Conservation (phyloP, 2,888 invertebrate species). For the Lasioglossum malachurum region DNA sequence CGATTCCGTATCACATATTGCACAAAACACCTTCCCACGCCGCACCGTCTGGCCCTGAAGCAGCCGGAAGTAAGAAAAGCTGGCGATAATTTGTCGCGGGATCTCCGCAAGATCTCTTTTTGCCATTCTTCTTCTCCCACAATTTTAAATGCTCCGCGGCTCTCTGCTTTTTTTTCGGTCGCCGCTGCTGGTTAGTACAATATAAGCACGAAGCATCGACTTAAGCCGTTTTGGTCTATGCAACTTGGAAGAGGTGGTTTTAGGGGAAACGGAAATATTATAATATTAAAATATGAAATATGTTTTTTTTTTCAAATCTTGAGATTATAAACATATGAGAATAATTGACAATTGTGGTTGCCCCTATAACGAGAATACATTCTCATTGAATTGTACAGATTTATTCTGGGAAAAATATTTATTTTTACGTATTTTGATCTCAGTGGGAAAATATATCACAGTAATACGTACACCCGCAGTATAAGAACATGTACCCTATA, state of each 20-base stretch:
- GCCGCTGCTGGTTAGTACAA: slow-evolving; percentile 48
- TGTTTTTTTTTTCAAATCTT: too few relatives aligned
- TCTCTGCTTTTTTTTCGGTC: slow-evolving; percentile 33
- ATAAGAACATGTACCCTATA: too few relatives aligned
- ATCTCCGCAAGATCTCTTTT: slow-evolving; percentile 33
- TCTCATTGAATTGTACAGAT: too few relatives aligned
- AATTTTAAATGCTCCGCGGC: slow-evolving; percentile 56
- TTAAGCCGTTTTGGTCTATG: slow-evolving; percentile 45
- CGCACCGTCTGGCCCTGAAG: slow-evolving; percentile 22
- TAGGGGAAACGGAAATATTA: slow-evolving; percentile 10
- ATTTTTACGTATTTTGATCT: too few relatives aligned
- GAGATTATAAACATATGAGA: too few relatives aligned
- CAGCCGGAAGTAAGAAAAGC: slow-evolving; percentile 40
- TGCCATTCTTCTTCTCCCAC: slow-evolving; percentile 59
- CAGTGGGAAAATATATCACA: too few relatives aligned
- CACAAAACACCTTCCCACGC: slow-evolving; percentile 18
- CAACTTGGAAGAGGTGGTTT: background rate
- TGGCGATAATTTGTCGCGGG: slow-evolving; percentile 58
- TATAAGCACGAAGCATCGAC: slow-evolving; percentile 49
- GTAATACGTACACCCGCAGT: too few relatives aligned
- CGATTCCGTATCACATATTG: background rate
- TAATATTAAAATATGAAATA: too few relatives aligned
- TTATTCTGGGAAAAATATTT: too few relatives aligned
- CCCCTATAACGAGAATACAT: too few relatives aligned
- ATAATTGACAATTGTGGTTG: too few relatives aligned